Evolutionary conservation across 2,888 invertebrate species (phyloP), one percentile per base, ranked within the genome.

Genomic region (Drosophila prolongata): DNA sequence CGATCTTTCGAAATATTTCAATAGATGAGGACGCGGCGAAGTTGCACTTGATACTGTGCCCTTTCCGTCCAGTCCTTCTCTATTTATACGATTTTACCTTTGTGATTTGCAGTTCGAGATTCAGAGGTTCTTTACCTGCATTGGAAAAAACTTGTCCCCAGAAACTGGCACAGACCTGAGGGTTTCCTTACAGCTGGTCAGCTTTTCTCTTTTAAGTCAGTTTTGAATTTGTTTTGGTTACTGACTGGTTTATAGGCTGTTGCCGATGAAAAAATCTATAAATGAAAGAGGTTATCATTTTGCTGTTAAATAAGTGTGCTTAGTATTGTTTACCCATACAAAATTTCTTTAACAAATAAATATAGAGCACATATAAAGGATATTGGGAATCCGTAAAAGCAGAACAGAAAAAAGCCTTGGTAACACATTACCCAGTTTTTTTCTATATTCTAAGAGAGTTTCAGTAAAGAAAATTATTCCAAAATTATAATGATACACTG

Each of bases 31-130:
- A 44, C 35, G 44, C 11, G 9, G 19, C 40, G 38, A 52, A 19
- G 37, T 3, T 34, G 8, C 6, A 24, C 4, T 24, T 57, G 46
- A 40, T 44, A 79, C 79, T 79, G 54, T 44, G 16, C 37, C 53
- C 24, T 16, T 47, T 38, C 14, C 13, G 4, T 2, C 6, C 3
- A 6, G 19, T 43, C 55, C 40, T 24, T 61, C 46, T 13, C 56
- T 79, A 77, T 79, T 72, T 79, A 67, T 77, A 79, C 58, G 8
- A 8, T 2, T 27, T 19, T 27, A 11, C n/a, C 10, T 30, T 8
- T 8, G 3, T 38, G 46, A 24, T 24, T 30, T 10, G 40, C 14
- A 27, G 38, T 6, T 43, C 10, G 30, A 30, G 6, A 61, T 42
- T 71, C 34, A 19, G 46, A 30, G 72, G 72, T 69, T 69, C 72